Evolutionary conservation across 1,140 invertebrate species (phyloP), one percentile per base, ranked within the genome.

Genomic region (Drosophila lacteicornis): DNA sequence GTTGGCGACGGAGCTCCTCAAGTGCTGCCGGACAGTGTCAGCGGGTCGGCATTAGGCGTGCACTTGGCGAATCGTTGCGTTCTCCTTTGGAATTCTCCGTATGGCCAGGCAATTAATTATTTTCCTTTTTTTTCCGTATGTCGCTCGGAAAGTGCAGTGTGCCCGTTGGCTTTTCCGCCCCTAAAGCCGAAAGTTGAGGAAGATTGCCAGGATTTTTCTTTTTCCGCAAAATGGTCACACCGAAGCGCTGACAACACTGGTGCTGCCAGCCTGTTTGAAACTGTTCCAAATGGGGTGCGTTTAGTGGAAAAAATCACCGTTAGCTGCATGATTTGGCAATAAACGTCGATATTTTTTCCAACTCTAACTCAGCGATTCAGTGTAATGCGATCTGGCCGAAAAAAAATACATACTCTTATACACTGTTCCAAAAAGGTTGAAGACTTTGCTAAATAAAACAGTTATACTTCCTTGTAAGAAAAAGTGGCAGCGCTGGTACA

Each of bases 51-150:
- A 66, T 66, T 17, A 51, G 45, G 7, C 53, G 7, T 8, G 11
- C 15, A 38, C 36, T 40, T 47, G 42, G 22, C 45, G 60, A 25
- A 9, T 19, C 19, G 33, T 47, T 63, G 57, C 33, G 59, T 65
- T 67, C 27, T 33, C n/a, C 40, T 19, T 19, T 45, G 27, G 57
- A 66, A 66, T 66, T 45, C 62, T 60, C 62, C 62, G 62, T 66
- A 61, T 40, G 36, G 22, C 53, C 36, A 56, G 13, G 19, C 53
- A 56, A 56, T 56, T 56, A 56, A 56, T 56, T 40, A 56, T 38
- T 55, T 55, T 55, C 22, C 51, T 38, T 55, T 55, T 45, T 40
- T 51, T 55, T 56, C 53, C 53, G 53, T 55, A 55, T 55, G 51
- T 53, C 50, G 50, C 17, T 53, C 30, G 17, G 50, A 33, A 36